Evolutionary conservation across 2,888 invertebrate species (phyloP), one percentile per base, ranked within the genome.

Genomic region (Saturnia japonica): DNA sequence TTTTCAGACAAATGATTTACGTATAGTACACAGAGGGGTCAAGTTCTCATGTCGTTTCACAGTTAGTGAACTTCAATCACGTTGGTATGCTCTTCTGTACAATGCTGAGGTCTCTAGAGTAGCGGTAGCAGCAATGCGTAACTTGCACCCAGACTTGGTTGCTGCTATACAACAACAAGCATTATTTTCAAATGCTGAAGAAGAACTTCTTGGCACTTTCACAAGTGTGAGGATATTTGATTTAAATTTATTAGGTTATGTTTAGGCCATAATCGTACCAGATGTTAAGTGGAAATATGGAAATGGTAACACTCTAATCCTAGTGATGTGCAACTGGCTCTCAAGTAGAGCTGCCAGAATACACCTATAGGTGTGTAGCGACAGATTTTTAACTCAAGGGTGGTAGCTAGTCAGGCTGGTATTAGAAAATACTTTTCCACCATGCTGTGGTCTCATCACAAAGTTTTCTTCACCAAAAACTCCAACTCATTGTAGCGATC

Each of bases 31-130:
- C 86, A 95, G 98, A 74, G 98, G 98, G 8, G 96, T 98, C 0
- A 99, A 98, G 85, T 99, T 99, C 91, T 98, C 99, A 0, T 99
- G 99, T 84, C 96, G 98, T 72, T 99, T 99, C 87, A 98, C 98
- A 0, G 93, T 98, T 40, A 97, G 97, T 82, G 99, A 99, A 86
- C 95, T 99, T 70, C 98, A 99, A 84, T 97, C 98, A 71, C 95
- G 99, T 68, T 99, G 99, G 99, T 99, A 98, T 88, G 97, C 98
- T 0, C 89, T 99, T 71, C 94, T 99, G 34, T 99, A 99, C 88
- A 99, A 99, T 90, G 97, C 98, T n/a, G 96, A 97, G 67, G 96
- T 99, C 68, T 99, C 99, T 6, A 95, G 98, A 75, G 96, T 99
- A 57, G 98, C 99, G 4, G 96, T 98, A 1, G 96, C 97, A 67